Conservation (phyloP, 2,888 invertebrate genomes). For the Drosophila barbarae region DNA sequence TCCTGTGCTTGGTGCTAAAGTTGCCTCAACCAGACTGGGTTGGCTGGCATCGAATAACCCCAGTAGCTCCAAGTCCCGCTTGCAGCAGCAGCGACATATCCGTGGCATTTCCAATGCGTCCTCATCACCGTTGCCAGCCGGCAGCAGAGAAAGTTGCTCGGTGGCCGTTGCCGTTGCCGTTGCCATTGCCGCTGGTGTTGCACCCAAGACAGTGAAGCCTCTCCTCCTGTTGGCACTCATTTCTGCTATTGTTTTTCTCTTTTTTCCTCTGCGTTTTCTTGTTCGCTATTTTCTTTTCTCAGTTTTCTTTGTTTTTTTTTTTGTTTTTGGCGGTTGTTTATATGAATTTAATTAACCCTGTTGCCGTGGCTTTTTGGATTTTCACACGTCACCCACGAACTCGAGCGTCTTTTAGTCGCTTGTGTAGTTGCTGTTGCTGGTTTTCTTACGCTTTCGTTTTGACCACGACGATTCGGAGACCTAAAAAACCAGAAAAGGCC, state of each 20-base stretch:
- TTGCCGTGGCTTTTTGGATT: conserved; percentile 14
- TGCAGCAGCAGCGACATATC: conserved; percentile 61
- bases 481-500: conserved; percentile 57
- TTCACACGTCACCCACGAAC: conserved; percentile 25
- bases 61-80: conserved; percentile 52
- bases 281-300: conserved; percentile 5
- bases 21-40: conserved; percentile 10
- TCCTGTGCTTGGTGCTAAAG: conserved; percentile 5
- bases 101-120: conserved; percentile 46
- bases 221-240: conserved; percentile 40
- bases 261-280: conserved; percentile 10
- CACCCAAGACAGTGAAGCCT: conserved; percentile 15
- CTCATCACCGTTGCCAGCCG: conserved; percentile 10
- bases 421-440: conserved; percentile 9
- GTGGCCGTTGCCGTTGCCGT: conserved; percentile 3
- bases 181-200: neutral
- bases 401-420: conserved; percentile 4
- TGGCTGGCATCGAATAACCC: conserved; percentile 48
- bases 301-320: conserved; percentile 5
- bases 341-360: conserved; percentile 21
- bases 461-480: conserved; percentile 48
- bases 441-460: conserved; percentile 61
- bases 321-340: conserved; percentile 19
- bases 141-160: conserved; percentile 33
- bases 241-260: conserved; percentile 18